Base-by-base conservation (phyloP, 2,888 invertebrate genomes). In the Lysandra bellargus region DNA sequence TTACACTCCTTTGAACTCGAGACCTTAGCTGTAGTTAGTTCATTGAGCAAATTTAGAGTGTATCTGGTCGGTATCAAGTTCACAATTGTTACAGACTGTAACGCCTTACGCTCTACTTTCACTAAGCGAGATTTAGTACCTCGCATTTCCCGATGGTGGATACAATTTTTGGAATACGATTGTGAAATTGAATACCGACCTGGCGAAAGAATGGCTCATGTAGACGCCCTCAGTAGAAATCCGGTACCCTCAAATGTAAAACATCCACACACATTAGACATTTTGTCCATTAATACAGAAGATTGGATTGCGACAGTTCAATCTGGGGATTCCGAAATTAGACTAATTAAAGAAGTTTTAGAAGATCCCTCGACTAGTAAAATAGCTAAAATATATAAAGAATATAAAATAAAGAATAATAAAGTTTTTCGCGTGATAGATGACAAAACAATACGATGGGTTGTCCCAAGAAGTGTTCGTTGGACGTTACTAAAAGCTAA, bases 41-140 rank as follows among this genome's bases (percentile, higher is more conserved):
- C 75, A 1, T 61, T 57, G 76, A 80, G 6, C 23, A 79, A 81
- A 40, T 82, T 82, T 57, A 33, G 82, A 1, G 78, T 79, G 4
- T 82, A 82, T 61, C 30, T 83, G 4, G 3, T 82, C 2, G 82
- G 81, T 9, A 79, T 80, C 3, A 17, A 57, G 1, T 83, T 84
- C 64, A 83, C 80, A 60, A 78, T 83, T 1, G 78, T 82, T 2
- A 86, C 85, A 0, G 89, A 91, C 78, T 88, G 87, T 30, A 85
- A 86, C 76, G 83, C 87, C 1, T 64, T 88, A 0, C 73, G 73
- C 17, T 14, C 73, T 7, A 73, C 73, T 1, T 73, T 73, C 14
- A 73, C 73, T 17, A 73, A 73, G 37, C 14, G 40, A n/a, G 73
- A 73, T 73, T n/a, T 73, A n/a, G 44, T 73, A 40, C 73, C 73